These are phyloP conservation scores for Drosophila sechellia DNA, from an alignment of 1,140 invertebrate genomes.

Conservation along the genomic window DNA sequence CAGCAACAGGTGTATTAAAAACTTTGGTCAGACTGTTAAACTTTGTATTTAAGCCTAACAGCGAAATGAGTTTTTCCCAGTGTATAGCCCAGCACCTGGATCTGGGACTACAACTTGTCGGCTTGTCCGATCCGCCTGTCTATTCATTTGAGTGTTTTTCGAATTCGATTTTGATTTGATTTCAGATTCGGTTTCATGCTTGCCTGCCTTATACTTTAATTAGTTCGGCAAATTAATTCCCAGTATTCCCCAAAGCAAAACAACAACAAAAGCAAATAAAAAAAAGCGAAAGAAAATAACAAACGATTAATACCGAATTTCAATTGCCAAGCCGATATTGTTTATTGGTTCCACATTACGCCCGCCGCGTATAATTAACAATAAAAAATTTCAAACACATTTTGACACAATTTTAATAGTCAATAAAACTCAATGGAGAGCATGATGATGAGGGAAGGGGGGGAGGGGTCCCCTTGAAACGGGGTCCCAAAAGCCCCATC, in stretches of 20 bases:
- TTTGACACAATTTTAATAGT: constrained; percentile 82
- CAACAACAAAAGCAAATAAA: background rate
- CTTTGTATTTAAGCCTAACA: too few species aligned
- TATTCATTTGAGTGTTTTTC: constrained; percentile 63
- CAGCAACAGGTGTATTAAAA: too few species aligned
- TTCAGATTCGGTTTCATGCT: constrained; percentile 67
- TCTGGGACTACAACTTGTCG: constrained; percentile 17
- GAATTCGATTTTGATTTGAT: constrained; percentile 73
- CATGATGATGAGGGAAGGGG: background rate
- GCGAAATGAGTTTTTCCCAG: background rate
- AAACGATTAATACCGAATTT: constrained; percentile 42
- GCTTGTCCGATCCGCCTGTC: constrained; percentile 74
- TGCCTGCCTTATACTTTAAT: constrained; percentile 46
- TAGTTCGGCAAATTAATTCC: constrained; percentile 28
- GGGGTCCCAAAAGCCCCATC: constrained; percentile 14
- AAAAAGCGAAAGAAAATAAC: background rate
- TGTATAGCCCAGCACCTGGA: constrained; percentile 10
- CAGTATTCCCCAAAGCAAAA: constrained; percentile 1
- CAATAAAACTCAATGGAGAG: constrained; percentile 62
- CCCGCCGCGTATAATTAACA: constrained; percentile 65
- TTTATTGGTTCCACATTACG: constrained; percentile 70
- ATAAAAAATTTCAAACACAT: constrained; percentile 81
- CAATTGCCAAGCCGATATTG: constrained; percentile 54
- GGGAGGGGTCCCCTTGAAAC: background rate
- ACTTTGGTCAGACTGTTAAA: too few species aligned